These are phyloP conservation scores for Pilophorus perplexus DNA, from an alignment of 2,888 invertebrate genomes.

Conservation along the genomic window DNA sequence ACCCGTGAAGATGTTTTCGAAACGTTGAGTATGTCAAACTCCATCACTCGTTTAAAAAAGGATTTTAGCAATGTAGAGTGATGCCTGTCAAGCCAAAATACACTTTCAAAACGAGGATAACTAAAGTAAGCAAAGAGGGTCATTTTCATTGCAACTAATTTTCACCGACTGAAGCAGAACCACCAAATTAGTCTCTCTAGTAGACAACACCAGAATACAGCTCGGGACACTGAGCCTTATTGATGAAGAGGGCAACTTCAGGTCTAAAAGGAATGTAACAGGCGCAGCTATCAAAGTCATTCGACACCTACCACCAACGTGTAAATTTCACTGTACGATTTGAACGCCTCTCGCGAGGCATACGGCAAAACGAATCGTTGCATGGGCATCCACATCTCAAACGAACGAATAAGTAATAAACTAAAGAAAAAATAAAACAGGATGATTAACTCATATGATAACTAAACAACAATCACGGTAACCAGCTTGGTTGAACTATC, in stretches of 20 bases:
- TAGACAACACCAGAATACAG: neutral
- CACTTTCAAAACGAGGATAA: too few relatives aligned
- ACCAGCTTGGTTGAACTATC: constrained; percentile 16
- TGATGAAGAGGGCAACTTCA: neutral
- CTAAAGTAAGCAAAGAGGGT: too few relatives aligned
- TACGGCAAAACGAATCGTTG: too few relatives aligned
- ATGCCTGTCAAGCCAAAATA: too few relatives aligned
- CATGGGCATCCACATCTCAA: constrained; percentile 21
- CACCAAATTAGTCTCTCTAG: neutral
- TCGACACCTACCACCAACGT: neutral
- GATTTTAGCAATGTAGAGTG: too few relatives aligned
- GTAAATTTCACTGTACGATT: constrained; percentile 2
- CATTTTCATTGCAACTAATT: too few relatives aligned
- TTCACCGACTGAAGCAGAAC: too few relatives aligned
- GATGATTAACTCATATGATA: constrained; percentile 4
- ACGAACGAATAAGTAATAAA: neutral
- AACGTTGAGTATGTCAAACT: too few relatives aligned
- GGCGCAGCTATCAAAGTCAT: neutral
- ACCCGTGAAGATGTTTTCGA: too few relatives aligned
- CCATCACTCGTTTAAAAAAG: too few relatives aligned
- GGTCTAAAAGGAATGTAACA: neutral
- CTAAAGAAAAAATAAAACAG: constrained; percentile 13
- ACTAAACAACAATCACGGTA: constrained; percentile 23
- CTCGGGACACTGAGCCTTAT: neutral
- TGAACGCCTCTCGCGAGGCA: too few relatives aligned